Evolutionary conservation across 1,140 invertebrate species (phyloP).

Genomic region (Drosophila orena): DNA sequence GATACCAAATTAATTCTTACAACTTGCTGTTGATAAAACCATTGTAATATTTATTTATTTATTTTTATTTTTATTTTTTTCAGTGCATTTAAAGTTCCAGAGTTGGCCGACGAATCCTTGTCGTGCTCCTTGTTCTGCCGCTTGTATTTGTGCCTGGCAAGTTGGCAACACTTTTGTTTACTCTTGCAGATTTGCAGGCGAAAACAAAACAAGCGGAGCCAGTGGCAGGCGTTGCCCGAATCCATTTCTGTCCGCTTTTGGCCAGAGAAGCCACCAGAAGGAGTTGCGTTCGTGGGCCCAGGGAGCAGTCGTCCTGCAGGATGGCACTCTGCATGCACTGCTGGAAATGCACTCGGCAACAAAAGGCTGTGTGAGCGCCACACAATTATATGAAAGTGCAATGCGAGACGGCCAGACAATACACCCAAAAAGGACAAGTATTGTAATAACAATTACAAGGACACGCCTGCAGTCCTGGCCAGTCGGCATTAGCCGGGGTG

Average conservation of each 20-base stretch:
- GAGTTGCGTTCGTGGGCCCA: constrained; percentile 7
- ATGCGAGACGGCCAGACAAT: constrained; percentile 59
- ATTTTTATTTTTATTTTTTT: no score
- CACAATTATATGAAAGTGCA: constrained; percentile 80
- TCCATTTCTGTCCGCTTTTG: constrained; percentile 13
- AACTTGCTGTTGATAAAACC: background rate
- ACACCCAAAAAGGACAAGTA: constrained; percentile 67
- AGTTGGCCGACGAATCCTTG: constrained; percentile 36
- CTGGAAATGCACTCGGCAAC: constrained; percentile 50
- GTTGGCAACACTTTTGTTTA: constrained; percentile 82
- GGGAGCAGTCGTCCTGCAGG: constrained; percentile 5
- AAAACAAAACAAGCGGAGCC: constrained; percentile 34
- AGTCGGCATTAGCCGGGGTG: constrained; percentile 5
- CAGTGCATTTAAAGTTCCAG: background rate
- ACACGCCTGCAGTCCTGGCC: constrained; percentile 38
- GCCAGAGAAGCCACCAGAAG: constrained; percentile 5
- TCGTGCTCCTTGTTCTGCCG: constrained; percentile 30
- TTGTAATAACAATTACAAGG: constrained; percentile 78
- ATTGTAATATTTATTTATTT: background rate
- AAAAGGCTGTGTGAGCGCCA: constrained; percentile 50
- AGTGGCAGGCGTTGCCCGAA: constrained; percentile 21
- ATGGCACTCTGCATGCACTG: constrained; percentile 43
- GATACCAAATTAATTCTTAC: no score
- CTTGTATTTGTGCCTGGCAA: constrained; percentile 71
- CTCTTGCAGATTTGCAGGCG: constrained; percentile 72